Conservation (phyloP, 2,113 vertebrate genomes). For the Stegastes partitus region DNA sequence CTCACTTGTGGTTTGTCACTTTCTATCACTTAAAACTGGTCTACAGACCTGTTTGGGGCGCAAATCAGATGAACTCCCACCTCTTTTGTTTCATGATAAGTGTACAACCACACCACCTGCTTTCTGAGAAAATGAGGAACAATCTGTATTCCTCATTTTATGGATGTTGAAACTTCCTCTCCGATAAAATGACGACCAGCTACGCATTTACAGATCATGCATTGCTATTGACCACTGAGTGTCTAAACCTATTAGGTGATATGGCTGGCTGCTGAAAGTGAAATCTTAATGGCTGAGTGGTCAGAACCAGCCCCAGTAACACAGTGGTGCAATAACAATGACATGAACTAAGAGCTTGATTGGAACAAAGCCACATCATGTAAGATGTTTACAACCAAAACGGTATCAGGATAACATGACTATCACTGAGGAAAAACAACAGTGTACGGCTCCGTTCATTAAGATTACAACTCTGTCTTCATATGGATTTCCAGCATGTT, state of each 20-base stretch:
- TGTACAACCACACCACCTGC: background rate
- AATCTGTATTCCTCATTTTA: background rate
- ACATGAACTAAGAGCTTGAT: background rate
- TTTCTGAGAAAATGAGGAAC: constrained; percentile 44
- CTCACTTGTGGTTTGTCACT: constrained; percentile 19
- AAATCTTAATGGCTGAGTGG: constrained; percentile 43
- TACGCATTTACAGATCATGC: background rate
- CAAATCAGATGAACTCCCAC: constrained; percentile 9
- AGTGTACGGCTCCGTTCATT: background rate
- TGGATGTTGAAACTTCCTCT: constrained; percentile 50
- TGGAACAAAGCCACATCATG: constrained; percentile 10
- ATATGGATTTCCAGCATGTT: constrained; percentile 33
- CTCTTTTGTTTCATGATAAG: background rate
- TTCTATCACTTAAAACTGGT: background rate
- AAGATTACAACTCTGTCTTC: constrained; percentile 20
- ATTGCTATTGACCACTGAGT: constrained; percentile 11
- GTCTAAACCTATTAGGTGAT: constrained; percentile 7
- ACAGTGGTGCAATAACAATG: constrained; percentile 16
- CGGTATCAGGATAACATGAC: background rate
- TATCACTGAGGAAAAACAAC: background rate
- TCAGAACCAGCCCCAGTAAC: constrained; percentile 4
- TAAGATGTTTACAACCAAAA: background rate
- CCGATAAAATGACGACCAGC: background rate
- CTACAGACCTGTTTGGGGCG: background rate
- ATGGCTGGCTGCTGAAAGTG: constrained; percentile 12